phyloP scores from a whole-genome alignment of 2,888 invertebrate genomes.

The Caenorhabditis virilis region DNA sequence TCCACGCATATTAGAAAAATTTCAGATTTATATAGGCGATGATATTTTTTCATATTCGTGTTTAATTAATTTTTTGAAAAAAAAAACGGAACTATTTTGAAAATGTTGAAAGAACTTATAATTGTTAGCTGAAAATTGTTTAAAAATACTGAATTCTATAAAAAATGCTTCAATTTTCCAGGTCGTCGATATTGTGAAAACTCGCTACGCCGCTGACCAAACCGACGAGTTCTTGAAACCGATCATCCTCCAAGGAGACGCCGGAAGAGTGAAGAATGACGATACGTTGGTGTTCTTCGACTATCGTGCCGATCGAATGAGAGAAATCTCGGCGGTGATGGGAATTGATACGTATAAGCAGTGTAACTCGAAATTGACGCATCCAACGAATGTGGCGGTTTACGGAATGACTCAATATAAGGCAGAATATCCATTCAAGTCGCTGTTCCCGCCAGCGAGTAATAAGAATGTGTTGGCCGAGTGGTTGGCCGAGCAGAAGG shows the following conservation, averaged over 20 bases:
- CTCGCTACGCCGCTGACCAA: slow-evolving; percentile 68
- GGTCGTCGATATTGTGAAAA: slow-evolving; percentile 62
- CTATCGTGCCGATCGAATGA: slow-evolving; percentile 71
- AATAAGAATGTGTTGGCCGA: slow-evolving; percentile 71
- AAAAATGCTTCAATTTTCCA: too few relatives aligned
- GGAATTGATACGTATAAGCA: slow-evolving; percentile 65
- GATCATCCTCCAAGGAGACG: slow-evolving; percentile 61
- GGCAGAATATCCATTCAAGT: slow-evolving; percentile 70
- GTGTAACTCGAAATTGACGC: slow-evolving; percentile 52
- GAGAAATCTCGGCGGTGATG: slow-evolving; percentile 69
- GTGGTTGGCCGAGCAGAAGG: slow-evolving; percentile 68
- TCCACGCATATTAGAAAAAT: too few relatives aligned
- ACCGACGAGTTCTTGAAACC: slow-evolving; percentile 72
- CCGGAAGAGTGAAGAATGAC: slow-evolving; percentile 59
- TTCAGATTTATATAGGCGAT: too few relatives aligned
- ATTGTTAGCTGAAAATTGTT: too few relatives aligned
- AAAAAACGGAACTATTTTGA: background rate
- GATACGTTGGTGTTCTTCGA: slow-evolving; percentile 71
- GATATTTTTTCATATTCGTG: background rate
- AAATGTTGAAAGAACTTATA: too few relatives aligned
- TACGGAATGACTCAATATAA: slow-evolving; percentile 71
- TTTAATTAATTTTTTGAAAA: background rate
- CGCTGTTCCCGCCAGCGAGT: slow-evolving; percentile 70
- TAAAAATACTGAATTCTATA: too few relatives aligned
- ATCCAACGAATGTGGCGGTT: slow-evolving; percentile 53